Evolutionary conservation across 1,140 invertebrate genomes (phyloP), one percentile per base, ranked within the genome.

Genomic region (Bombus huntii): DNA sequence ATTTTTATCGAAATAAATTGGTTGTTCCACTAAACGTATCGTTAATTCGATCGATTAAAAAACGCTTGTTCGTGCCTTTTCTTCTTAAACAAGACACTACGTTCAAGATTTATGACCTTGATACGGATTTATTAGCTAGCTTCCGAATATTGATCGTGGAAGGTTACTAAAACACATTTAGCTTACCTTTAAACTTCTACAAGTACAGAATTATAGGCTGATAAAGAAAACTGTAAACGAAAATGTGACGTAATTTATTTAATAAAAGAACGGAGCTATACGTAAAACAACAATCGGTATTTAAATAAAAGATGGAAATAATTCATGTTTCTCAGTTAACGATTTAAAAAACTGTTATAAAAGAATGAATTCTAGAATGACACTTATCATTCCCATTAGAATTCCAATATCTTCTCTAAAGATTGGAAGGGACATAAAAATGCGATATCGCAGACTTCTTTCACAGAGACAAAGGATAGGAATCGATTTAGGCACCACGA

Each of bases 401-500:
- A 66, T 66, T 66, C 5, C 13, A 31, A 9, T 8, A 66, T 34
- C n/a, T 31, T 8, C 34, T 25, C 53, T 12, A n/a, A n/a, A 62
- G 59, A 0, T 13, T 12, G 34, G 22, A 0, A 22, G 13, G 1
- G 6, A 31, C 28, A 8, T 31, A 25, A 70, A 73, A 81, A 42
- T 37, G 15, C 25, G 25, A 25, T 25, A 78, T n/a, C 31, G 53
- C 25, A 42, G 62, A 37, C 18, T 42, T 76, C 37, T 34, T n/a
- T 34, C 12, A 25, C 47, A n/a, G 59, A 37, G 25, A 65, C 1
- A 62, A 22, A 39, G n/a, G 47, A 44, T 31, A 72, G 47, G 59
- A 72, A 71, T 68, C 59, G 57, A 39, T 42, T 37, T 37, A 68
- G 65, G 47, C 53, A 53, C 34, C 62, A 13, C 70, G 75, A 92